Evolutionary conservation across 2,797 vertebrate genomes (phyloP), one percentile per base, ranked within the genome.

Genomic region (Sebastes matsubarae): DNA sequence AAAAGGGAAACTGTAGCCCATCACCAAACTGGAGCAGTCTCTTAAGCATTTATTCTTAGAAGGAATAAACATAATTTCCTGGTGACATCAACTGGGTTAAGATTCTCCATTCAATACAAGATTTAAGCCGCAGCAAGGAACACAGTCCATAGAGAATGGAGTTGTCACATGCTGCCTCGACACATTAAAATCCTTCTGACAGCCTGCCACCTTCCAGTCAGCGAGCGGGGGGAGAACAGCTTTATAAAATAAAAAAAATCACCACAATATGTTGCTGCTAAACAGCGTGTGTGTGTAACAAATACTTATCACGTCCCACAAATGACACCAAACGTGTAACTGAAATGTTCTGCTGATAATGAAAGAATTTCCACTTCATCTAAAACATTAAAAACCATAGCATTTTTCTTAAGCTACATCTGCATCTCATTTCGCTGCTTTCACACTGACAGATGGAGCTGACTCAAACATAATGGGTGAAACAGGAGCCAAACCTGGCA

Each of bases 31-130:
- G 75, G 66, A 85, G 72, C 84, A 73, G 71, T 76, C 76, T 75
- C 69, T 80, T 73, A 59, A 83, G 79, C 59, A 75, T 93, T 89
- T 94, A 94, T 94, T 95, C 90, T 93, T 93, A 87, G 90, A 91
- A 90, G 38, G 70, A 89, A 90, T 90, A 88, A 88, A 91, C 86
- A 90, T 90, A 29, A 94, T 91, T 93, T 92, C 81, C 79, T 82
- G 77, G 81, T 86, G 77, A 91, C 91, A 93, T 88, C 80, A 81
- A 86, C 85, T 84, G 83, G 83, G 85, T 87, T 87, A 86, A 87
- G 83, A 91, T 83, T 83, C 86, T 87, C 80, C 61, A 90, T 90
- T 93, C 86, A 94, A 87, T 83, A 84, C 84, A 81, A 90, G 88
- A 91, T 81, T 92, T 94, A 89, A 91, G 86, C 82, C 32, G 58